phyloP scores from a whole-genome alignment of 2,888 invertebrate species.

The Caenorhabditis auriculariae region DNA sequence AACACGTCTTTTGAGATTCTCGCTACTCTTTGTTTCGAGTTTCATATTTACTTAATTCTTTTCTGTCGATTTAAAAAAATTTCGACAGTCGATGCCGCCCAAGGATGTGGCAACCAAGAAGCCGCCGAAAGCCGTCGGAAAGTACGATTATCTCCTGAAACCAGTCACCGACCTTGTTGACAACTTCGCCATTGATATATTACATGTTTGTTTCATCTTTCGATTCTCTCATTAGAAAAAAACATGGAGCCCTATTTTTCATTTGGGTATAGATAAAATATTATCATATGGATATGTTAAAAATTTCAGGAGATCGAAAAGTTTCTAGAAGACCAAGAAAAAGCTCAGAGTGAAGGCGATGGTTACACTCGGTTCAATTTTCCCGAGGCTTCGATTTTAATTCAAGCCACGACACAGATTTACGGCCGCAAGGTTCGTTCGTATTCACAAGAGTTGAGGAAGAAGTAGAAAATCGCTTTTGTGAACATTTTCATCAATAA shows the following conservation, averaged over 20 bases:
- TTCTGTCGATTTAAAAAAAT: neutral
- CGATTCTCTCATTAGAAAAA: too few relatives aligned
- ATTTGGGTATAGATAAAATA: too few relatives aligned
- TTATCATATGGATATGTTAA: too few relatives aligned
- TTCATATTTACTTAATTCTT: neutral
- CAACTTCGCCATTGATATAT: conserved; percentile 30
- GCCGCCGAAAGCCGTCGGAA: conserved; percentile 1
- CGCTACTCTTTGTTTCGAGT: conserved; percentile 1
- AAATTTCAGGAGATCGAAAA: too few relatives aligned
- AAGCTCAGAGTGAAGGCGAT: too few relatives aligned
- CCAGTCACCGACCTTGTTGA: conserved; percentile 32
- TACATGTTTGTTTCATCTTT: too few relatives aligned
- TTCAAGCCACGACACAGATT: conserved; percentile 76
- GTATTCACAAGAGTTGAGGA: neutral
- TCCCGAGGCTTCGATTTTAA: conserved; percentile 76
- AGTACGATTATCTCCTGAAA: conserved; percentile 25
- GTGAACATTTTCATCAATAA: too few relatives aligned
- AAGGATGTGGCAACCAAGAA: conserved; percentile 3
- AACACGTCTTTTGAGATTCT: too few relatives aligned
- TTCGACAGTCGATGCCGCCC: neutral
- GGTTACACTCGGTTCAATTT: conserved; percentile 71
- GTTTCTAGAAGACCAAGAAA: too few relatives aligned
- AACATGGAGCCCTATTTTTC: too few relatives aligned
- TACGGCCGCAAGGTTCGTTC: conserved; percentile 74
- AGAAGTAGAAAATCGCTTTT: too few relatives aligned